Evolutionary conservation across 2,113 vertebrate species (phyloP), one percentile per base, ranked within the genome.

Genomic region (Vulpes lagopus): DNA sequence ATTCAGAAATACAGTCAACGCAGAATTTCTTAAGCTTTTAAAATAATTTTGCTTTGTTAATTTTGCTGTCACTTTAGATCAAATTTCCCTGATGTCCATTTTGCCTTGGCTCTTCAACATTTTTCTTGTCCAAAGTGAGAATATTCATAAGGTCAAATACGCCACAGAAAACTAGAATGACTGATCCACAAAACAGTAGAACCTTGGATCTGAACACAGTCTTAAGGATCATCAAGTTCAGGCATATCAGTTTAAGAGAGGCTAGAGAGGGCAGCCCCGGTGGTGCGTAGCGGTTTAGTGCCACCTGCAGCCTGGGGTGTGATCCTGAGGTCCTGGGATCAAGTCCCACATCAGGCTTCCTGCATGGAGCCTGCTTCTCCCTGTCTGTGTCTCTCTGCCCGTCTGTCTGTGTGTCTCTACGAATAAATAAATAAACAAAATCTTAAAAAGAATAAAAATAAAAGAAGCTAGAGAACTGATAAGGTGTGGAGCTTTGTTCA

Each of bases 31-130:
- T 17, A 78, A 8, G 4, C 23, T 59, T 92, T 16, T 62, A 51
- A 96, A 57, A 69, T 30, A 80, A 62, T 35, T 35, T 89, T 69
- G 4, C 5, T 74, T 30, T 80, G 22, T 83, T 51, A 89, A 49
- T 89, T 96, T 96, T 92, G 9, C 55, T 90, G 43, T 90, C 88
- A 91, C 71, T 76, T 94, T 79, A 67, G 55, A 91, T 80, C 19
- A 80, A 59, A 76, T 53, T 81, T 62, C 49, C 9, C 7, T 27
- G n/a, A 27, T 60, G 16, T 49, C 15, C n/a, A 80, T 91, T 79
- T 69, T 19, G 19, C 4, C 12, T 43, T 85, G 16, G 0, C 3
- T 73, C 81, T 17, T 82, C 30, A 94, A 35, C 43, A 12, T 0
- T 64, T 91, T 97, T 80, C 69, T 76, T n/a, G 57, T 83, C 57